Percentiles rank a stretch among this genome's conserved stretches.
These are phyloP conservation scores for Rhagonycha fulva DNA, from an alignment of 2,888 invertebrate species.

Conservation along the genomic window DNA sequence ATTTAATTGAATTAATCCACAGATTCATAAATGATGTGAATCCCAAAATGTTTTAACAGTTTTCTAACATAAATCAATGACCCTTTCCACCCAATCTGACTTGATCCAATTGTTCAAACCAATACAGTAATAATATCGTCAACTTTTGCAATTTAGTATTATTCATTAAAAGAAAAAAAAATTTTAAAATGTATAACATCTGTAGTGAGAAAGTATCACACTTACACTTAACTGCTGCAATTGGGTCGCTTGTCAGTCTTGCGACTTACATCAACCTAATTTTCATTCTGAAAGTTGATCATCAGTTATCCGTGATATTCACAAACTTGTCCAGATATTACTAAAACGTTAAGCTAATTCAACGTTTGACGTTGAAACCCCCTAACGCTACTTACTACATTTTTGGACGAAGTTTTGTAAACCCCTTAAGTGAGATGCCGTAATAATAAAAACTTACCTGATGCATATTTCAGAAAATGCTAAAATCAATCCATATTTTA, in stretches of 20 bases:
- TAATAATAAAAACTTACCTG: slow-evolving; percentile 56
- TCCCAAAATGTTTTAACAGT: too few relatives aligned
- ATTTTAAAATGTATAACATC: too few relatives aligned
- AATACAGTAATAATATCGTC: too few relatives aligned
- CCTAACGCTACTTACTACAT: not conserved
- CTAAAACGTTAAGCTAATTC: not conserved
- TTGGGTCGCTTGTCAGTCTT: not conserved
- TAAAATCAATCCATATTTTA: slow-evolving; percentile 66
- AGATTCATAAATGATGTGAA: too few relatives aligned
- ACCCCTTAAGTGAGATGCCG: not conserved
- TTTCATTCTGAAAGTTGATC: not conserved
- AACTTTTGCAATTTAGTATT: not conserved
- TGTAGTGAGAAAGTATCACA: not conserved
- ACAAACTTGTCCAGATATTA: not conserved
- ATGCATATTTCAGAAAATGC: slow-evolving; percentile 61
- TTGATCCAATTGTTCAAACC: too few relatives aligned
- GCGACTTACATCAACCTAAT: too few relatives aligned
- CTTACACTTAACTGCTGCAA: not conserved
- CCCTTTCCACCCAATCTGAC: too few relatives aligned
- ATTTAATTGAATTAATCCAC: too few relatives aligned
- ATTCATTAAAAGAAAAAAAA: not conserved
- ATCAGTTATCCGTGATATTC: not conserved
- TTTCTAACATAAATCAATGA: too few relatives aligned
- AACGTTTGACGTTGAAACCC: not conserved
- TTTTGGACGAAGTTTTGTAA: not conserved